phyloP scores from a whole-genome alignment of 2,113 vertebrate species.

The Regulus satrapa region DNA sequence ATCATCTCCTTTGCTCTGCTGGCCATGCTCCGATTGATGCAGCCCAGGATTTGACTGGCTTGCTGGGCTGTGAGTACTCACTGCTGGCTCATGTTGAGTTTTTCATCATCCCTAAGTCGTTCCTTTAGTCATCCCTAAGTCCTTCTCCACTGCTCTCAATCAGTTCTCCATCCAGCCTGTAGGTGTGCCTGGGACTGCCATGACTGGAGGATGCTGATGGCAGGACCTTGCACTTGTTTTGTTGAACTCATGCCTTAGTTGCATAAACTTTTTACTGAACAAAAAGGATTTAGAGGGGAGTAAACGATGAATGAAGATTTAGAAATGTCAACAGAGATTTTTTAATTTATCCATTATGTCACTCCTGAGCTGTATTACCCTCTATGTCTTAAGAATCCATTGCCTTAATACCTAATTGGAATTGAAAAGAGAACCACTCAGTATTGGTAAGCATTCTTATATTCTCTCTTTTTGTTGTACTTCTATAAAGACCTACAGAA shows the following conservation, averaged over 20 bases:
- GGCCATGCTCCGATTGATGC: fast-evolving
- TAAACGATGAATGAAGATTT: background rate
- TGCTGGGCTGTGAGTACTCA: background rate
- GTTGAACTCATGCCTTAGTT: background rate
- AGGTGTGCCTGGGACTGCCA: background rate
- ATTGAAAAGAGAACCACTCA: background rate
- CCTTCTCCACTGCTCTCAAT: background rate
- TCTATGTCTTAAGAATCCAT: background rate
- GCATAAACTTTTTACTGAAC: background rate
- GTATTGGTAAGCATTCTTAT: background rate
- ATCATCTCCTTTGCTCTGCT: background rate
- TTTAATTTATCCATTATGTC: background rate
- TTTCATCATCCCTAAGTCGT: background rate
- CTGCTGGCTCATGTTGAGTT: background rate
- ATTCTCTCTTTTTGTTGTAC: background rate
- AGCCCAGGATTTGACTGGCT: fast-evolving
- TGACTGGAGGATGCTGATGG: no score
- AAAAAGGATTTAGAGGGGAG: background rate
- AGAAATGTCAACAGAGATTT: background rate
- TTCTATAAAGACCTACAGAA: background rate
- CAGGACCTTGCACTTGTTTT: background rate
- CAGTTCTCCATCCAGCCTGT: no score
- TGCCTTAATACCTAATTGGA: background rate
- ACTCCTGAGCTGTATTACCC: background rate
- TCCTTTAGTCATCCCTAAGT: background rate